Percentiles rank a stretch among this genome's conserved stretches.
Evolutionary conservation across 2,797 vertebrate species (phyloP).

Genomic region (Sebastes iracundus): DNA sequence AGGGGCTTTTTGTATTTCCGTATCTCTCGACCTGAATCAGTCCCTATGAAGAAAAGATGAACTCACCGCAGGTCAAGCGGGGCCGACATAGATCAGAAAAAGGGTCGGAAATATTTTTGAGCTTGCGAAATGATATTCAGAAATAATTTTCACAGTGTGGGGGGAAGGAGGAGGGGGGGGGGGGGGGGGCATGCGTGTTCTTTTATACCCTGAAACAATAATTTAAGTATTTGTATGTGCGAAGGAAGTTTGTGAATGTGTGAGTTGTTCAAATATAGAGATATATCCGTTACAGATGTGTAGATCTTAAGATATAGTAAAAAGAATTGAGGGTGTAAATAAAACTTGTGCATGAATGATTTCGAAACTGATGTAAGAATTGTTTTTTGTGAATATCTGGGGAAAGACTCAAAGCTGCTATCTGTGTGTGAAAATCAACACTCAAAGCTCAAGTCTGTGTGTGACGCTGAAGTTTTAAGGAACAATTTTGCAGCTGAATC

Average conservation of each 20-base stretch:
- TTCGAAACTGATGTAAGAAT: background rate
- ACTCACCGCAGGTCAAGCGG: background rate
- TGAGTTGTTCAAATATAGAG: background rate
- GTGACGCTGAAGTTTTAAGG: background rate
- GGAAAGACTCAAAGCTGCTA: background rate
- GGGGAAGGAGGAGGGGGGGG: background rate
- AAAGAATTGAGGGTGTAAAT: background rate
- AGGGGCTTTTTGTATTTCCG: slow-evolving; percentile 41
- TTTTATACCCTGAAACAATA: background rate
- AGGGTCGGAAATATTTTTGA: background rate
- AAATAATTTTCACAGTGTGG: background rate
- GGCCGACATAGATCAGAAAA: background rate
- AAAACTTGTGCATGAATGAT: background rate
- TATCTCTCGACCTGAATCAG: slow-evolving; percentile 43
- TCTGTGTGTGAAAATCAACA: slow-evolving; percentile 18
- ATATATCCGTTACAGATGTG: background rate
- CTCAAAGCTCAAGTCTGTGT: background rate
- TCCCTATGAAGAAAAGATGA: slow-evolving; percentile 30
- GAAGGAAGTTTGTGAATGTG: background rate
- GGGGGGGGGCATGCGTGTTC: too few species aligned
- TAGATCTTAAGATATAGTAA: background rate
- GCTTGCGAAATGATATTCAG: background rate
- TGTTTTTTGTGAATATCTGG: background rate
- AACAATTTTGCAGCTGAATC: background rate
- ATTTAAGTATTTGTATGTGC: background rate